These are phyloP conservation scores for Himantopus leucocephalus DNA, from an alignment of 2,113 vertebrate species.

Conservation along the genomic window DNA sequence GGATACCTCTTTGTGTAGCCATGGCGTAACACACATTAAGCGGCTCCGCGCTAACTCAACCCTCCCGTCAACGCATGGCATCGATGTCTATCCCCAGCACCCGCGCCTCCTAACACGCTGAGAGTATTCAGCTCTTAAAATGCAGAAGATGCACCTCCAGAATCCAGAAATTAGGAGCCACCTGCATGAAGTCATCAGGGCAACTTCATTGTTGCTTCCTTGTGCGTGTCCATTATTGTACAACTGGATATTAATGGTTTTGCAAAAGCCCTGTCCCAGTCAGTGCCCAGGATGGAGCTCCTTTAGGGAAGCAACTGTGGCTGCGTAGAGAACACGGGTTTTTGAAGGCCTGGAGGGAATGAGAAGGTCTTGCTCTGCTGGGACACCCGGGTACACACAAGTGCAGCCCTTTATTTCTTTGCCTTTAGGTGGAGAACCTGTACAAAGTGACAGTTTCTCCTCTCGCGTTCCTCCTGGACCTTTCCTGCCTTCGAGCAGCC, in stretches of 20 bases:
- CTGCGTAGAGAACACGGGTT: accelerated
- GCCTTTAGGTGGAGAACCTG: background rate
- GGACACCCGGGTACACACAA: background rate
- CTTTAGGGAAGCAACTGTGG: background rate
- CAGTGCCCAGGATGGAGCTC: background rate
- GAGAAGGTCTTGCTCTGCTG: background rate
- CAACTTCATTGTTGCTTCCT: background rate
- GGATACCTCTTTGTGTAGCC: background rate
- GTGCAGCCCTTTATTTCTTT: background rate
- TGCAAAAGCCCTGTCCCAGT: background rate
- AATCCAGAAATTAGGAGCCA: background rate
- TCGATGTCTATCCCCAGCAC: accelerated
- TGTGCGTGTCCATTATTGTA: accelerated
- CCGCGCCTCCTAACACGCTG: too few species aligned
- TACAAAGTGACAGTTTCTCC: background rate
- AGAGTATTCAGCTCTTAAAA: background rate
- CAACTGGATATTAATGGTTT: background rate
- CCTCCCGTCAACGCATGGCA: accelerated
- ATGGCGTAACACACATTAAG: background rate
- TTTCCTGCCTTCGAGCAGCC: background rate
- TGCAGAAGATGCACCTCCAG: background rate
- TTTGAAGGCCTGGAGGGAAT: background rate
- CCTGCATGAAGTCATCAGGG: background rate
- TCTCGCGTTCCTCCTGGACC: background rate
- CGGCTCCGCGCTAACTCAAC: background rate